Base-by-base conservation (phyloP, 2,113 vertebrate genomes). In the Misgurnus anguillicaudatus region DNA sequence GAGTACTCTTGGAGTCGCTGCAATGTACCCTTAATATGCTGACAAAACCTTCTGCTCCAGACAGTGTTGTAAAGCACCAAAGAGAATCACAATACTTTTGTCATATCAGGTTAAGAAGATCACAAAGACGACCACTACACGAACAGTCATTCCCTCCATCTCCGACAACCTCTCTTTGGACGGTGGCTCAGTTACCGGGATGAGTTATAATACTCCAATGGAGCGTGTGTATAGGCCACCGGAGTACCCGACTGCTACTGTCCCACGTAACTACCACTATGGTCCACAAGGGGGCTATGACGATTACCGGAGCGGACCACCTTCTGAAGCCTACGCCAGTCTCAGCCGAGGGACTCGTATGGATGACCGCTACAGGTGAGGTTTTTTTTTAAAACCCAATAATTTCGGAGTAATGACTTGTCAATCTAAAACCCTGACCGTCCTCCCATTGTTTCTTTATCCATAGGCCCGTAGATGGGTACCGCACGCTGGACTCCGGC, bases 231-330 rank as follows among this genome's bases (percentile, higher is more conserved):
- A 96, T 89, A 91, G 96, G 72, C 95, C 88, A 0, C 92, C 80
- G 95, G 95, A 85, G 77, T 97, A 95, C 80, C 94, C 95, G 85
- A 96, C 94, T 0, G 90, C 93, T 69, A 97, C 96, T 0, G 95
- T 98, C 19, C 97, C 97, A 45, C 94, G 96, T 36, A 96, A 97
- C 89, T 98, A 98, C 88, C 95, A 97, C 87, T 98, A 98, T 47
- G 93, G 93, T 39, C 95, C 95, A 24, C 86, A 86, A 3, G 90
- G 21, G 8, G 90, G 85, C 9, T 97, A 96, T 0, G 95, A 96
- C 0, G 95, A 96, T 0, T 94, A 93, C 75, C 86, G 87, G 0
- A 4, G 69, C 0, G 89, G 78, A 42, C 94, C 94, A 0, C 89
- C 93, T 10, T 85, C 94, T 0, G 95, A 97, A 51, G 84, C 87